Conservation (phyloP, 2,113 vertebrate species). For the Sinocyclocheilus grahami region DNA sequence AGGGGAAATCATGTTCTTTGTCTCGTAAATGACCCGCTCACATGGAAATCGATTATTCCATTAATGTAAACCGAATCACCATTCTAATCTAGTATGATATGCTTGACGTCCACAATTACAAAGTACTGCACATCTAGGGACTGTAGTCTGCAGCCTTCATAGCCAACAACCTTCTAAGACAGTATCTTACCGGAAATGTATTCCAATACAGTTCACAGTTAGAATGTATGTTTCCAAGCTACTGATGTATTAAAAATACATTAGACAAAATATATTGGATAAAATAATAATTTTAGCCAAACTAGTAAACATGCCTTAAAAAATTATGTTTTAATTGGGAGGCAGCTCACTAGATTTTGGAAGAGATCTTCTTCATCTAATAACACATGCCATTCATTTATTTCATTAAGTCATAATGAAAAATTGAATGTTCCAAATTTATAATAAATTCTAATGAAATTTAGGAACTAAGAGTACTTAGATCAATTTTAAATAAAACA, state of each 20-base stretch:
- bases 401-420: neutral
- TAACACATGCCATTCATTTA: neutral
- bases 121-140: neutral
- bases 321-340: neutral
- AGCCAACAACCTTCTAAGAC: neutral
- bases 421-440: neutral
- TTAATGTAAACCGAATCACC: neutral
- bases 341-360: neutral
- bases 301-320: neutral
- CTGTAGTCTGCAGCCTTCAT: neutral
- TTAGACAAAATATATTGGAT: neutral
- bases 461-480: neutral
- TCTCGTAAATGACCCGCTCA: constrained; percentile 14
- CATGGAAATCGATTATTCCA: constrained; percentile 36
- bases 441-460: neutral
- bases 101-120: neutral
- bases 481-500: neutral
- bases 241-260: neutral
- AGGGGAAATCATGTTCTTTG: constrained; percentile 20
- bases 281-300: neutral
- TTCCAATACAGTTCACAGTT: neutral
- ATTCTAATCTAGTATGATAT: constrained; percentile 21
- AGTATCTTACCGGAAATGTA: neutral
- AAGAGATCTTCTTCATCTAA: neutral
- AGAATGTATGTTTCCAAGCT: neutral